Conservation (phyloP, 2,888 invertebrate species). For the Xestia rhomboidea region DNA sequence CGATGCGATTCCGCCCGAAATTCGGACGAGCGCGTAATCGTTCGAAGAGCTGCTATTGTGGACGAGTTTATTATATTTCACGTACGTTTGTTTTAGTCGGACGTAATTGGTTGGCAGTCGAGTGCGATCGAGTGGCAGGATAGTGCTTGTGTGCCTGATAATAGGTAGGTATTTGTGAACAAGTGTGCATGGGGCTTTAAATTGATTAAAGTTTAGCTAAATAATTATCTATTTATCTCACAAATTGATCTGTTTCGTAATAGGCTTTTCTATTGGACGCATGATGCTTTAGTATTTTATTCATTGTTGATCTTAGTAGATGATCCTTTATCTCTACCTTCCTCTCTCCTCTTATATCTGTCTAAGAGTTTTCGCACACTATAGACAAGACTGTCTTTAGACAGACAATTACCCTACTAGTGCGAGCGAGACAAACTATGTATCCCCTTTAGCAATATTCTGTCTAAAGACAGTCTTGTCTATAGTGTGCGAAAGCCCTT, state of each 20-base stretch:
- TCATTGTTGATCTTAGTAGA: background rate
- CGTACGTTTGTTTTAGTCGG: conserved; percentile 50
- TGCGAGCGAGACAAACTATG: too few species aligned
- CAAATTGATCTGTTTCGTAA: background rate
- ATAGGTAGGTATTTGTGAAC: conserved; percentile 13
- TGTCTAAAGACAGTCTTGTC: too few species aligned
- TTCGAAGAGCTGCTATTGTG: conserved; percentile 40
- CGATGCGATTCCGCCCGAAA: conserved; percentile 38
- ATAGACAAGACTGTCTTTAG: too few species aligned
- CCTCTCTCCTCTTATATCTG: background rate
- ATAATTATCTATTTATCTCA: background rate
- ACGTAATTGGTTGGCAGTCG: conserved; percentile 40
- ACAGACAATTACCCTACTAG: too few species aligned
- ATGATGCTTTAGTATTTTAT: background rate
- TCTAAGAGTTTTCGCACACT: too few species aligned
- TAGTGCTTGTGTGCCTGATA: background rate
- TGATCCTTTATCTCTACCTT: background rate
- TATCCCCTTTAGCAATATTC: too few species aligned
- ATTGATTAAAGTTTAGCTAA: conserved; percentile 3
- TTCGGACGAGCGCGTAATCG: conserved; percentile 51
- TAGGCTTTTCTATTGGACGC: background rate
- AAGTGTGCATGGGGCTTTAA: conserved; percentile 3
- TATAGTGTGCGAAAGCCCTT: too few species aligned
- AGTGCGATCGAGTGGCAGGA: conserved; percentile 38
- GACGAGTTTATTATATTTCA: conserved; percentile 49